These are phyloP conservation scores for Pluvialis apricaria DNA, from an alignment of 2,113 vertebrate species.

Conservation along the genomic window DNA sequence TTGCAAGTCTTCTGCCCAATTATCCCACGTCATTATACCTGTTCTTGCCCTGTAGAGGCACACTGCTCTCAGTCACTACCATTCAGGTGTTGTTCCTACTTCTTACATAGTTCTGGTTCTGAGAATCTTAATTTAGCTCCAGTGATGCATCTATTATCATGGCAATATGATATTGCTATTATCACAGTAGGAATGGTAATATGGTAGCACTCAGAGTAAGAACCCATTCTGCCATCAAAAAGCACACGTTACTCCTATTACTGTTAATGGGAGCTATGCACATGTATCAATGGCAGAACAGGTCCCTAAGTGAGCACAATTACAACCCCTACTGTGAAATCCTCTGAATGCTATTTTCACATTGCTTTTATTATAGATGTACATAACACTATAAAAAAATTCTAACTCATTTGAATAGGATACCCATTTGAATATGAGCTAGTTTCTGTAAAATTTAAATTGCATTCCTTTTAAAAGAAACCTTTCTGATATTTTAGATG, in stretches of 20 bases:
- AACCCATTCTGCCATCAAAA: constrained; percentile 65
- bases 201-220: constrained; percentile 57
- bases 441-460: constrained; percentile 18
- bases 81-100: not conserved
- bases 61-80: not conserved
- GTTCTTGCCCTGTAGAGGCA: not conserved
- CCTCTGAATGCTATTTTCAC: constrained; percentile 51
- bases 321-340: constrained; percentile 64
- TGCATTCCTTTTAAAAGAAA: constrained; percentile 21
- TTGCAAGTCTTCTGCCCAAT: not conserved
- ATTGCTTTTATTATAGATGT: constrained; percentile 61
- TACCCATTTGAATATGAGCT: constrained; percentile 35
- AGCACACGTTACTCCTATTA: constrained; percentile 40
- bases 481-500: not conserved
- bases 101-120: constrained; percentile 11
- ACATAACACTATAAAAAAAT: constrained; percentile 48
- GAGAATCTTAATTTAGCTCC: constrained; percentile 50
- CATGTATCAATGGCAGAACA: constrained; percentile 57
- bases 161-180: constrained; percentile 65
- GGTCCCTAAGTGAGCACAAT: constrained; percentile 67
- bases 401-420: constrained; percentile 28
- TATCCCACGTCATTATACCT: not conserved
- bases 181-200: constrained; percentile 72
- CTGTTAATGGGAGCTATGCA: constrained; percentile 65
- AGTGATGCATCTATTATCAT: constrained; percentile 65